Base-by-base conservation (phyloP, 2,113 vertebrate species). In the Aptenodytes patagonicus region DNA sequence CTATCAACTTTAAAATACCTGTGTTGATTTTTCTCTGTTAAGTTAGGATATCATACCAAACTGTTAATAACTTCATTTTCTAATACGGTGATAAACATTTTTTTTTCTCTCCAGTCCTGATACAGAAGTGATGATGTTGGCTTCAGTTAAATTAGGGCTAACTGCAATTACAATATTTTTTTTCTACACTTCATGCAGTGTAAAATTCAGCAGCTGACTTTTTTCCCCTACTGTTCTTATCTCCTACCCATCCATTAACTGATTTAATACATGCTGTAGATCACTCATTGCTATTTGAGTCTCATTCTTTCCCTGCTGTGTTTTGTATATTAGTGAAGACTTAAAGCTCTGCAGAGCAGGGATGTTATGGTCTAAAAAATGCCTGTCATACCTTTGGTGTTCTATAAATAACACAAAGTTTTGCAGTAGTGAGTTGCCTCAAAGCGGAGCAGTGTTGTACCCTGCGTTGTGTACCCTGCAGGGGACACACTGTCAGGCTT, bases 1-100 rank as follows among this genome's bases (percentile, higher is more conserved):
- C 58, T 90, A 84, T 93, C 90, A 90, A 97, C 93, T 97, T 97
- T 83, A 97, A 97, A 98, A 96, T 83, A 81, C 29, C 80, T 83
- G 95, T 94, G 92, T 94, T 97, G 94, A 85, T 94, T 85, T 93
- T 92, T 96, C 80, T 97, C 95, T 95, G 58, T 94, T 87, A 54
- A 78, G 57, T 85, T 89, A 92, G 42, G 26, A 13, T 93, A 46
- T 76, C 46, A 25, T 57, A 91, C 29, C 79, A 61, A 84, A 52
- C 83, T 65, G 57, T 90, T 73, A 83, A 79, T 89, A 79, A 25
- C 64, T 78, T 84, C 8, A 40, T 70, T 95, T 95, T 88, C 71
- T 52, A 17, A 42, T 81, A 13, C 16, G 42, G 36, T 25, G 52
- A 34, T 95, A 51, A 76, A 36, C 21, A 28, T 22, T 89, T 89